Conservation (phyloP, 2,888 invertebrate species). For the Campoplex capitator region DNA sequence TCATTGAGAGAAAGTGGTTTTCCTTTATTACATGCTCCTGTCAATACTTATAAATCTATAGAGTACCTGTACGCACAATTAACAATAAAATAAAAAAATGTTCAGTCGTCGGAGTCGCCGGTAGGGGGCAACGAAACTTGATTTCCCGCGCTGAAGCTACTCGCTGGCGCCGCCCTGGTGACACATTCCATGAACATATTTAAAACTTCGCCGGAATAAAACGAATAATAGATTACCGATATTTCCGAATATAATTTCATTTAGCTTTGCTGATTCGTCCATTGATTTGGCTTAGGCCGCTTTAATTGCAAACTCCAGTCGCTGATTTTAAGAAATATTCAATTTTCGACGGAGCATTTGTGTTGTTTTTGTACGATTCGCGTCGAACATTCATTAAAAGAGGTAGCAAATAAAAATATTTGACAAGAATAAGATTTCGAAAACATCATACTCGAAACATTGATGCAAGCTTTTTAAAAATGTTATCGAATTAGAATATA, state of each 20-base stretch:
- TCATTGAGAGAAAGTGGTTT: not conserved
- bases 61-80: not conserved
- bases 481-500: not conserved
- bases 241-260: not conserved
- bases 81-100: not conserved
- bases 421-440: too few relatives aligned
- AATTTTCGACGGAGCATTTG: not conserved
- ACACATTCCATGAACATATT: not conserved
- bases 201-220: not conserved
- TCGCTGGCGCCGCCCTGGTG: conserved; percentile 8
- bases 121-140: conserved; percentile 16
- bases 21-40: not conserved
- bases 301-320: not conserved
- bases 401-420: not conserved
- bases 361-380: not conserved
- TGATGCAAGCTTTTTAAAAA: too few relatives aligned
- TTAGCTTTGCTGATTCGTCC: not conserved
- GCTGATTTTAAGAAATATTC: not conserved
- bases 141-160: not conserved
- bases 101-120: not conserved
- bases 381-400: not conserved
- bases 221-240: not conserved
- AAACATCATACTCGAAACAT: too few relatives aligned
- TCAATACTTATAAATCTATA: not conserved
- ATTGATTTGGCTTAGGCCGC: not conserved